Evolutionary conservation across 2,797 vertebrate species (phyloP).

Genomic region (Antrozous pallidus): DNA sequence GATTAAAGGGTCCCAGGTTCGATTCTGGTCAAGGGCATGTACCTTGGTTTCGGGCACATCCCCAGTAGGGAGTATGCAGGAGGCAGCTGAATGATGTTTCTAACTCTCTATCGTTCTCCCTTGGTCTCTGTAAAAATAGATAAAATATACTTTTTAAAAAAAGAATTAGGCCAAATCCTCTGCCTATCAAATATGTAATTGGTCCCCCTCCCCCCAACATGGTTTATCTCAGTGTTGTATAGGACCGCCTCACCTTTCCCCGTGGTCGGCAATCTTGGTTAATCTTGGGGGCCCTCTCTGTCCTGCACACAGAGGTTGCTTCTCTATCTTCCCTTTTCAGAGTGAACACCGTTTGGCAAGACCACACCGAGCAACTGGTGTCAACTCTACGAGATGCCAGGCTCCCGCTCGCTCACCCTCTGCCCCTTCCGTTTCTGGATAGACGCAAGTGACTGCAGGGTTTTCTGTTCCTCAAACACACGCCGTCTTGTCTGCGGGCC

Average conservation of each 20-base stretch:
- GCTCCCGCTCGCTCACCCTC: not conserved
- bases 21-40: too few relatives aligned
- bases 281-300: not conserved
- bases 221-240: not conserved
- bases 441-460: not conserved
- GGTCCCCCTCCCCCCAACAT: not conserved
- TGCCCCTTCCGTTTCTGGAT: conserved; percentile 6
- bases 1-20: too few relatives aligned
- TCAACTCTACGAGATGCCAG: not conserved
- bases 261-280: not conserved
- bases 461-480: not conserved
- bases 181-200: not conserved
- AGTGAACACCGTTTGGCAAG: not conserved
- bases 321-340: not conserved
- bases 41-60: too few relatives aligned
- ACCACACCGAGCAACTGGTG: not conserved
- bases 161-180: conserved; percentile 16
- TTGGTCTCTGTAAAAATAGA: too few relatives aligned
- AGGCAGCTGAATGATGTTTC: too few relatives aligned
- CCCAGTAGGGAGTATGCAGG: too few relatives aligned
- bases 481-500: not conserved
- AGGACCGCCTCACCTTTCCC: not conserved
- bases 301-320: not conserved
- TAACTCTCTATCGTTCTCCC: too few relatives aligned
- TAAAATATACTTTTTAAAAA: too few relatives aligned